Evolutionary conservation across 2,113 vertebrate genomes (phyloP), one percentile per base, ranked within the genome.

Genomic region (Vulpes lagopus): DNA sequence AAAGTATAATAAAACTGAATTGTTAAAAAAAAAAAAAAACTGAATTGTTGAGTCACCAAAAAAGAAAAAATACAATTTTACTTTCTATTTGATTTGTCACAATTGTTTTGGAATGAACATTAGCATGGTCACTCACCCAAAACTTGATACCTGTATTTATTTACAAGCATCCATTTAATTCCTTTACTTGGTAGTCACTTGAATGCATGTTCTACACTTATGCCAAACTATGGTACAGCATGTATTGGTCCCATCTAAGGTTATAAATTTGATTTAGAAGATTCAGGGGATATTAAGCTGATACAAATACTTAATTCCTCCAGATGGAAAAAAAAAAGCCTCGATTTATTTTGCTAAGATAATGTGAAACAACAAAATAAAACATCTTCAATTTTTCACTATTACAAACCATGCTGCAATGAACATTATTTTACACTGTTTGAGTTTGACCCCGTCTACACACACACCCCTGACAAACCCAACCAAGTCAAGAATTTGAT

Each of bases 401-500:
- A 2, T 87, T 65, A 43, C 30, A 89, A 84, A 90, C 35, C 65
- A 90, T 90, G 12, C 2, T 93, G 23, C 9, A 84, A 38, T 84
- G 3, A 90, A 32, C 19, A 84, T 55, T 67, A 11, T 12, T 8
- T 53, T 32, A 67, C 23, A 73, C 23, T 51, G 15, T 62, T 95
- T 94, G 67, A 74, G 49, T 55, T 82, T 71, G 17, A 79, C 67
- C 1, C 5, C 3, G 22, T 17, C 60, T 25, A 30, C 32, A 43
- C 5, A 55, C 57, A 20, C 80, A 78, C 17, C 32, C 67, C 16
- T 69, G 32, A 16, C 67, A 69, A 92, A 87, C 32, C 1, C 62
- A 95, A 35, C 16, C 76, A 59, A 94, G 57, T 91, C 59, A 85
- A 95, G 38, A 22, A 81, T 91, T 85, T 89, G 64, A 89, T 11